Base-by-base conservation (phyloP, 2,888 invertebrate genomes). In the Melinaea marsaeus region DNA sequence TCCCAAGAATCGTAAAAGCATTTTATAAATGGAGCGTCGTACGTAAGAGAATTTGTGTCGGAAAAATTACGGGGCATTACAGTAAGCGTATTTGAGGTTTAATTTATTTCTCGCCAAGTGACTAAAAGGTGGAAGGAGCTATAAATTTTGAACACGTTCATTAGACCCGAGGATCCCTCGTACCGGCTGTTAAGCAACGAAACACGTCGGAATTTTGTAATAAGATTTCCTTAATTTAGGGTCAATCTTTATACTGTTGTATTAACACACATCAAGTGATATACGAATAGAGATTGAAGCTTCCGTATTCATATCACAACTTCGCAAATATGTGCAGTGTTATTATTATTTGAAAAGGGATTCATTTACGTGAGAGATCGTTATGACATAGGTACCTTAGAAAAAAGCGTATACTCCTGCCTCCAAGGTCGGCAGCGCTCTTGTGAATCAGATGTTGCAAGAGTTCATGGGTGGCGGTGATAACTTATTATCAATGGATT, bases 161-260 rank as follows among this genome's bases (percentile, higher is more conserved):
- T 90, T 89, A 89, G 85, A 79, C 80, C 73, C 72, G 75, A 37
- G 7, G 74, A 79, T 78, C 78, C 79, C 78, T 73, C 83, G 81
- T 81, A 77, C 77, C 73, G 75, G 85, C 86, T 86, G 83, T 86
- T 84, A 87, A 80, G 74, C 76, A 75, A 75, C 83, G 83, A 86
- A 87, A 86, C 87, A 85, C 85, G 88, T 85, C 74, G 88, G 89
- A 87, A 89, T 90, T 88, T 88, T 79, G 81, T 88, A 89, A 89
- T 90, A 88, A 87, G 84, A 85, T 88, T 89, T 86, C 79, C 88
- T 84, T 86, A 89, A 89, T 87, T 87, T 86, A 85, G 84, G 80
- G 82, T 81, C 37, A 22, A 22, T 22, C 22, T 22, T 22, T 22
- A 22, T 22, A 22, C 22, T 22, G 22, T 22, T 22, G 22, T 22